Evolutionary conservation across 2,888 invertebrate genomes (phyloP).

Genomic region (Drosophila koepferae): DNA sequence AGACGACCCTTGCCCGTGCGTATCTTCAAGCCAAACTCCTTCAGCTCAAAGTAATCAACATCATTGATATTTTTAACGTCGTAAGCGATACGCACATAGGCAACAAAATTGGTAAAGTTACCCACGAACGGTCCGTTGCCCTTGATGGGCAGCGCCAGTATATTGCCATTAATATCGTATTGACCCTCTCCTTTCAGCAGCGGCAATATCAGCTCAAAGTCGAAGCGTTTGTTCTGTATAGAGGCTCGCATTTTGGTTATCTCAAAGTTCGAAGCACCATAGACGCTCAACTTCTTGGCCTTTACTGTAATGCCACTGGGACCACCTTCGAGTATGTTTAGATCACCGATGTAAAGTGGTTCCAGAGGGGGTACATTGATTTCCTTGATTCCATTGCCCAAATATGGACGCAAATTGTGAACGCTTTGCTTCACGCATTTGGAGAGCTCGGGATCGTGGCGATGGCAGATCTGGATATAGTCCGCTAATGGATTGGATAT

Average conservation of each 20-base stretch:
- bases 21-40: conserved; percentile 89
- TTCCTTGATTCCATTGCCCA: conserved; percentile 89
- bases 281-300: conserved; percentile 87
- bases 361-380: conserved; percentile 90
- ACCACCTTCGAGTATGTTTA: conserved; percentile 88
- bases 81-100: conserved; percentile 87
- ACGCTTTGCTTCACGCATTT: conserved; percentile 88
- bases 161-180: conserved; percentile 89
- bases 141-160: conserved; percentile 90
- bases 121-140: conserved; percentile 89
- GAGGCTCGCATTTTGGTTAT: conserved; percentile 86
- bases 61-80: conserved; percentile 86
- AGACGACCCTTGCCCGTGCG: conserved; percentile 89
- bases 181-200: conserved; percentile 87
- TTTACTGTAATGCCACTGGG: conserved; percentile 78
- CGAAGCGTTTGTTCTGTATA: conserved; percentile 85
- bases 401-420: conserved; percentile 87
- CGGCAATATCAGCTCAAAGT: conserved; percentile 88
- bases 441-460: conserved; percentile 87
- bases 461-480: conserved; percentile 89
- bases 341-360: conserved; percentile 89
- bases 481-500: conserved; percentile 86
- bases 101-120: conserved; percentile 89
- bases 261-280: conserved; percentile 88
- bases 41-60: conserved; percentile 87